phyloP scores from a whole-genome alignment of 1,140 invertebrate genomes.

The Dendrolimus kikuchii region DNA sequence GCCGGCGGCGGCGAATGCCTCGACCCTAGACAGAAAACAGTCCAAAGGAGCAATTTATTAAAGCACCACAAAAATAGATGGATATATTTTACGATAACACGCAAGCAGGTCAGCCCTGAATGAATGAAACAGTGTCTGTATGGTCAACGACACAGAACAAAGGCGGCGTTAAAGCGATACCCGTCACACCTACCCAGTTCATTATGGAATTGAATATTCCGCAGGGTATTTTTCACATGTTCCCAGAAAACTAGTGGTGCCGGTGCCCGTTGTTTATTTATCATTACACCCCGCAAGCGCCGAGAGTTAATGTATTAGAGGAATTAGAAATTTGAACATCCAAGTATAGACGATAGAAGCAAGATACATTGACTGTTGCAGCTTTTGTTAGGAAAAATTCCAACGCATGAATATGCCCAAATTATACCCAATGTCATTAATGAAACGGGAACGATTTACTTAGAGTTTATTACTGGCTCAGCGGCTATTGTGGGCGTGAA shows the following conservation, averaged over 20 bases:
- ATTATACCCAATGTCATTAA: conserved; percentile 11
- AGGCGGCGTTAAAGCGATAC: conserved; percentile 1
- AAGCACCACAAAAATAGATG: conserved; percentile 1
- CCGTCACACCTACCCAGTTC: neutral
- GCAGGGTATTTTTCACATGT: neutral
- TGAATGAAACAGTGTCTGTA: conserved; percentile 9
- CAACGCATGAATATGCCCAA: neutral
- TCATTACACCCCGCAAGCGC: conserved; percentile 9
- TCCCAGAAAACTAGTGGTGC: conserved; percentile 3
- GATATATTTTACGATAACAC: neutral
- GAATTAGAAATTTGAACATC: conserved; percentile 9
- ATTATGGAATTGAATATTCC: neutral
- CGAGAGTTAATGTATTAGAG: conserved; percentile 15
- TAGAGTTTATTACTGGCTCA: conserved; percentile 12
- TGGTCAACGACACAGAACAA: conserved; percentile 18
- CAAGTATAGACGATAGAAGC: conserved; percentile 3
- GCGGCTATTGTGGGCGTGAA: conserved; percentile 13
- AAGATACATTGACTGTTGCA: neutral
- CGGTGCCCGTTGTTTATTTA: conserved; percentile 9
- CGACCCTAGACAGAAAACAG: no score
- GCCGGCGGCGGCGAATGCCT: no score
- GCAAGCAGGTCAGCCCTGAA: conserved; percentile 4
- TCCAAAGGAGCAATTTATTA: no score
- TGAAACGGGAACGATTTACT: conserved; percentile 15
- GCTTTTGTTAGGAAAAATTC: no score